phyloP scores from a whole-genome alignment of 1,140 invertebrate species.

The Lutraria rhynchaena region DNA sequence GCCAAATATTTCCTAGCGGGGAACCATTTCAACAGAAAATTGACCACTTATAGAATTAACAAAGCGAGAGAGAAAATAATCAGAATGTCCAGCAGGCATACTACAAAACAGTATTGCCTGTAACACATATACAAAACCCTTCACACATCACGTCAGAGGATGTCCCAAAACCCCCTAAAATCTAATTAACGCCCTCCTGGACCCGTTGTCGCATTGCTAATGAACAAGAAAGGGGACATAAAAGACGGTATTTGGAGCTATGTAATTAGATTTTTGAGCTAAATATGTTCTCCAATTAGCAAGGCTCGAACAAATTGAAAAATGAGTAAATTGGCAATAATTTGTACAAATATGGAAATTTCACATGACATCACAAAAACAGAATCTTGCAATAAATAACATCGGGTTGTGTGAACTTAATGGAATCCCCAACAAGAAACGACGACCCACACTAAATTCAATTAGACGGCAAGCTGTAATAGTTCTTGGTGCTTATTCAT shows the following conservation, averaged over 20 bases:
- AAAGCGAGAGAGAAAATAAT: constrained; percentile 26
- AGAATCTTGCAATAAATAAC: constrained; percentile 5
- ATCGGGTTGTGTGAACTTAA: background rate
- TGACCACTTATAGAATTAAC: background rate
- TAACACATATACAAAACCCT: no score
- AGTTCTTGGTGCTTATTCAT: no score
- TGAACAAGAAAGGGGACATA: constrained; percentile 34
- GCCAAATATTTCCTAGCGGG: no score
- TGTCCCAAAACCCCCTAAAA: constrained; percentile 25
- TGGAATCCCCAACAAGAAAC: constrained; percentile 4
- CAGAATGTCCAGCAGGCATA: background rate
- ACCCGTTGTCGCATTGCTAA: constrained; percentile 26
- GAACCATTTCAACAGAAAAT: no score
- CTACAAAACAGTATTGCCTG: no score
- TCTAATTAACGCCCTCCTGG: constrained; percentile 30
- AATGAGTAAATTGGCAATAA: constrained; percentile 36
- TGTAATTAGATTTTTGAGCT: constrained; percentile 32
- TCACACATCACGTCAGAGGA: no score
- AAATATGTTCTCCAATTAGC: constrained; percentile 26
- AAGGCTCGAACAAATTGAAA: constrained; percentile 14
- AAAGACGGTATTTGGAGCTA: constrained; percentile 5
- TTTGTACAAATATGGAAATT: constrained; percentile 6
- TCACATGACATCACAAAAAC: constrained; percentile 38
- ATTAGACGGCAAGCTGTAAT: no score
- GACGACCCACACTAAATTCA: background rate